phyloP scores from a whole-genome alignment of 2,113 vertebrate genomes.

The Oncorhynchus tshawytscha region DNA sequence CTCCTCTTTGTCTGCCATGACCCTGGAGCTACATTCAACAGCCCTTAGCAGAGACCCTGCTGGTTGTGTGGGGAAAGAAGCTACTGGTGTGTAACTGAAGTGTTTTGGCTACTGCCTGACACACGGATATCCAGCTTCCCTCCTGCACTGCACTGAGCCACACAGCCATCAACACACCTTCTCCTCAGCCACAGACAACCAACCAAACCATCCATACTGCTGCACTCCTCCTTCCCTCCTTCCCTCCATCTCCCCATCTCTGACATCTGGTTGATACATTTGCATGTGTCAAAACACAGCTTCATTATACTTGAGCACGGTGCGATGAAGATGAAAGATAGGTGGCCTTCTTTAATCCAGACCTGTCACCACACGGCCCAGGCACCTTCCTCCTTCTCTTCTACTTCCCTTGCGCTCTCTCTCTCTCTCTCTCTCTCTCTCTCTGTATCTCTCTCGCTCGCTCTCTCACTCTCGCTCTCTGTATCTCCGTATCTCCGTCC shows the following conservation, averaged over 20 bases:
- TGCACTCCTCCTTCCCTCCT: background rate
- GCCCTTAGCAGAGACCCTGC: no score
- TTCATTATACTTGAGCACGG: constrained; percentile 29
- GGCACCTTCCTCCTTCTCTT: background rate
- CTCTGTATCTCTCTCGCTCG: background rate
- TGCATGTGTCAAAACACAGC: constrained; percentile 23
- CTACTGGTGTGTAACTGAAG: no score
- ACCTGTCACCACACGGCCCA: constrained; percentile 11
- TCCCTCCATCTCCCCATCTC: background rate
- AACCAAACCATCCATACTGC: background rate
- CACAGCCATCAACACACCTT: background rate
- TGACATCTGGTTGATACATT: background rate
- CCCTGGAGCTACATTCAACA: no score
- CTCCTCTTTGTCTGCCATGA: no score
- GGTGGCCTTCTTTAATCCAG: constrained; percentile 11
- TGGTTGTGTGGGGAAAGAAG: no score
- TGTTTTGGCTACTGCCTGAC: no score
- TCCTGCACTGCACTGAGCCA: background rate
- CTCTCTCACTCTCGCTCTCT: background rate
- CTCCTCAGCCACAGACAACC: background rate
- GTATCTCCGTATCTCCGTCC: no score
- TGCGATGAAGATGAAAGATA: constrained; percentile 23
- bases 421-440: background rate
- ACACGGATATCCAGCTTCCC: background rate
- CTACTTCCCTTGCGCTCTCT: background rate